Conservation (phyloP, 2,888 invertebrate species). For the Oligia fasciuncula region DNA sequence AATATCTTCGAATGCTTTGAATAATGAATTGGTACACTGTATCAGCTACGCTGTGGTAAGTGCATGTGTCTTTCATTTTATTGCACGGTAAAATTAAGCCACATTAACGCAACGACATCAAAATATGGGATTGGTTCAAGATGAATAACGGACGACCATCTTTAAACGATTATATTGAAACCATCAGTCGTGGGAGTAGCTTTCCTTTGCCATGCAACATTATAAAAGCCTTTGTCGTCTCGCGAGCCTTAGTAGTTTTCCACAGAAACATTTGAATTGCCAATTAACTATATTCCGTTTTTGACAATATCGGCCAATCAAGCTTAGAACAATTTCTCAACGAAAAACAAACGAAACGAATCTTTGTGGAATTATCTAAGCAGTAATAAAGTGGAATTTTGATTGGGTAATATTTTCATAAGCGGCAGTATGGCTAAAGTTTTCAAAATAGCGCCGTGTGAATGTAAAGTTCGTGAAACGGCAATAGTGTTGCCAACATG, state of each 20-base stretch:
- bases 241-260: not conserved
- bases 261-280: slow-evolving; percentile 15
- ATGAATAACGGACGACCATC: too few species aligned
- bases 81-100: slow-evolving; percentile 19
- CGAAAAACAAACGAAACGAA: slow-evolving; percentile 3
- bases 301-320: slow-evolving; percentile 12
- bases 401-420: slow-evolving; percentile 24
- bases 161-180: not conserved
- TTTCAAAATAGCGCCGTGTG: slow-evolving; percentile 20
- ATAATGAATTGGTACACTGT: slow-evolving; percentile 3
- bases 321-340: slow-evolving; percentile 12
- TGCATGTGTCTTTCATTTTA: not conserved
- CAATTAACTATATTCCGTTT: not conserved
- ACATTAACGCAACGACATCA: not conserved
- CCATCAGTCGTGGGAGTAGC: slow-evolving; percentile 8
- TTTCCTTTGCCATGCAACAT: not conserved
- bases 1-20: slow-evolving; percentile 19
- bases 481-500: slow-evolving; percentile 39
- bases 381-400: slow-evolving; percentile 26
- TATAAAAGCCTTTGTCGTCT: slow-evolving; percentile 27
- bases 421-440: not conserved
- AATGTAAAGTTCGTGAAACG: slow-evolving; percentile 11
- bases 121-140: not conserved
- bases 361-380: slow-evolving; percentile 22
- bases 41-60: not conserved